Evolutionary conservation across 2,113 vertebrate genomes (phyloP), one percentile per base, ranked within the genome.

Genomic region (Hippocampus zosterae): DNA sequence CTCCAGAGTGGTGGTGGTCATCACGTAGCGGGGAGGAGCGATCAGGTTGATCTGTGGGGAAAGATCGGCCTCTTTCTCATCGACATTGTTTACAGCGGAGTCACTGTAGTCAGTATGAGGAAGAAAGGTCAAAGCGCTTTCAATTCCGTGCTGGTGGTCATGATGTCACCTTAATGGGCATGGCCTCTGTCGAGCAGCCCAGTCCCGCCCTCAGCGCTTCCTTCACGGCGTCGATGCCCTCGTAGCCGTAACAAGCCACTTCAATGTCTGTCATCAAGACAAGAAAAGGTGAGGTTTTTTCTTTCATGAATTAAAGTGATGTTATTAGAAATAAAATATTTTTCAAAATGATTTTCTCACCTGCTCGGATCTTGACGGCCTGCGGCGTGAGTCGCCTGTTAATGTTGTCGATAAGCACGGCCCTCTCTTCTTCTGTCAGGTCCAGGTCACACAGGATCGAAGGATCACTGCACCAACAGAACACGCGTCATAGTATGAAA

Each of bases 321-420:
- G n/a, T 27, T 57, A 25, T 56, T 12, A 12, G 9, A 55, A 53
- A 53, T n/a, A 8, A 0, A 44, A 12, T 44, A 3, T 33, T 33
- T 33, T 33, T 33, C 29, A 33, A 33, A 33, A 33, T 4, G 4
- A 3, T 33, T 33, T 33, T 33, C 29, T 37, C 33, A 96, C 96
- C 96, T 90, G 97, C 97, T 93, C 97, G 90, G 86, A 99, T 99
- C 93, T 99, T 99, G 77, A 99, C 97, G 13, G 97, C 96, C 76
- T 99, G 97, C 11, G 96, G 97, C 18, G 97, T 99, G 73, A 99
- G 93, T 72, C 97, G 94, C 73, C 97, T 95, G 91, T 98, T 98
- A 85, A 99, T 99, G 70, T 99, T 99, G 70, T 98, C 96, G 18
- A 99, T 97, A 73, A 99, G 88, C 10, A 98, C 96, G 29, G 73